Evolutionary conservation across 1,140 invertebrate genomes (phyloP).

Genomic region (Neodiprion virginianus): DNA sequence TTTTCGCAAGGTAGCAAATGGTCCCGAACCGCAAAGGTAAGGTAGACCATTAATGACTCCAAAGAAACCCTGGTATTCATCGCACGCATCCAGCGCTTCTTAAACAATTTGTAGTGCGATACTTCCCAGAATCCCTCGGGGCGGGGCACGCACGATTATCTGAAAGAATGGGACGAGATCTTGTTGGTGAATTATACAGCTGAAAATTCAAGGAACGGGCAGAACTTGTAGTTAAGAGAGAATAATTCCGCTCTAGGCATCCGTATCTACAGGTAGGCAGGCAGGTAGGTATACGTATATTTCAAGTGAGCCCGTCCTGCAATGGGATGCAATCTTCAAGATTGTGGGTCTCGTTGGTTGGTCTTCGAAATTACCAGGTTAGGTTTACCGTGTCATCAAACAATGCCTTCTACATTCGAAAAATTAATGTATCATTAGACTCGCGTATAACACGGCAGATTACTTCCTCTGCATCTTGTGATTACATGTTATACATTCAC

Average conservation of each 20-base stretch:
- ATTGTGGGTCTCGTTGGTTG: constrained; percentile 40
- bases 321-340: constrained; percentile 48
- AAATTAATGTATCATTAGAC: constrained; percentile 1
- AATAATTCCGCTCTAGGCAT: constrained; percentile 44
- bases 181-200: constrained; percentile 35
- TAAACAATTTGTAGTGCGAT: constrained; percentile 33
- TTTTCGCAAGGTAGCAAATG: neutral
- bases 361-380: constrained; percentile 52
- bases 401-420: constrained; percentile 1
- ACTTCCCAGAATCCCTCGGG: constrained; percentile 34
- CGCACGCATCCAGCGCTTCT: neutral
- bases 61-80: neutral
- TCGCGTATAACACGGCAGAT: neutral
- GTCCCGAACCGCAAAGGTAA: neutral
- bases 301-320: neutral
- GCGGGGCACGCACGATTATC: constrained; percentile 35
- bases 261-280: constrained; percentile 13
- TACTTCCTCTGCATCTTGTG: neutral
- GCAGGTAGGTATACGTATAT: neutral
- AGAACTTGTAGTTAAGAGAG: constrained; percentile 22
- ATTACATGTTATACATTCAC: neutral
- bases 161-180: constrained; percentile 27
- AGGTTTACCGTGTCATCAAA: neutral
- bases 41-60: neutral
- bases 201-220: constrained; percentile 23